Percentiles rank a stretch among this genome's conserved stretches.
phyloP scores from a whole-genome alignment of 2,797 vertebrate genomes.

The Cynopterus sphinx region DNA sequence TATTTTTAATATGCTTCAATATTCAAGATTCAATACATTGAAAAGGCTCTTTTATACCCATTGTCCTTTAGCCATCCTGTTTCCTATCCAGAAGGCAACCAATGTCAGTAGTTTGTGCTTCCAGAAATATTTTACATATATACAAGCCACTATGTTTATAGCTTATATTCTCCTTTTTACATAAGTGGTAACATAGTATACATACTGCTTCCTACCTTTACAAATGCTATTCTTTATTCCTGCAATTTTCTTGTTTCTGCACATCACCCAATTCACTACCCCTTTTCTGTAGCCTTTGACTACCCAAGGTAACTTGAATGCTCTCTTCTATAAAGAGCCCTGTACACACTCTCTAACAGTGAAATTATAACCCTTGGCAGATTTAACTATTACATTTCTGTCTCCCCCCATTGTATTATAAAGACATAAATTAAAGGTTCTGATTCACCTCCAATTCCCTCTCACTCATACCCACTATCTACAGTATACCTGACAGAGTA shows the following conservation, averaged over 20 bases:
- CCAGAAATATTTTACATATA: neutral
- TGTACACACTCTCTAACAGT: neutral
- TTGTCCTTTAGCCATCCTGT: neutral
- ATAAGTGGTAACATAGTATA: neutral
- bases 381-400: neutral
- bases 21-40: neutral
- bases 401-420: neutral
- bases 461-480: neutral
- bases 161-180: neutral
- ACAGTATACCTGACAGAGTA: neutral
- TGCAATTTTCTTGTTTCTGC: neutral
- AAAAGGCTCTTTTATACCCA: neutral
- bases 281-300: neutral
- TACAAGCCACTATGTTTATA: neutral
- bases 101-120: neutral
- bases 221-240: neutral
- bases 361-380: neutral
- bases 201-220: neutral
- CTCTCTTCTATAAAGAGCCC: neutral
- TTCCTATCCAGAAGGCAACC: neutral
- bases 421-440: neutral
- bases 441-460: conserved; percentile 19
- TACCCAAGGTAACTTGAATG: neutral
- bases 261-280: neutral
- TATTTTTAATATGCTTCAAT: conserved; percentile 25